phyloP scores from a whole-genome alignment of 1,140 invertebrate genomes.

The Drosophila arizonae region DNA sequence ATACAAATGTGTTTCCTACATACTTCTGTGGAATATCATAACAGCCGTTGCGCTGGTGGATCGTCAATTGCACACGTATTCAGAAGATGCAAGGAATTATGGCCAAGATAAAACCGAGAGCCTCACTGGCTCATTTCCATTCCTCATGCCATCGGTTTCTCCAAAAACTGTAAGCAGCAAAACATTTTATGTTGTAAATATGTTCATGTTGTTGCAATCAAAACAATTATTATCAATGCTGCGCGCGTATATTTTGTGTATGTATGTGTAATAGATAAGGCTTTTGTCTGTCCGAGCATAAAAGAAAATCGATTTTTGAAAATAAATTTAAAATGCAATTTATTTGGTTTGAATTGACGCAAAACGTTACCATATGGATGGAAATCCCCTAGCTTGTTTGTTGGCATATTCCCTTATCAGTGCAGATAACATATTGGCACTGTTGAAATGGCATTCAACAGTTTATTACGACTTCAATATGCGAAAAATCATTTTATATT shows the following conservation, averaged over 20 bases:
- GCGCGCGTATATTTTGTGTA: background rate
- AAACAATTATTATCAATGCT: conserved; percentile 9
- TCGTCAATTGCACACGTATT: conserved; percentile 30
- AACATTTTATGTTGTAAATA: conserved; percentile 5
- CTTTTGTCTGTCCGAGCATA: too few relatives aligned
- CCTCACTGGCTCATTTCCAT: conserved; percentile 84
- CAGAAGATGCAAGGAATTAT: conserved; percentile 40
- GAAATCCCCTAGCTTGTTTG: too few relatives aligned
- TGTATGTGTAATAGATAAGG: too few relatives aligned
- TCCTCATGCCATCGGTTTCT: conserved; percentile 89
- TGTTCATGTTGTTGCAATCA: conserved; percentile 1
- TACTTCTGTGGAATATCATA: conserved; percentile 52
- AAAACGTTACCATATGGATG: too few relatives aligned
- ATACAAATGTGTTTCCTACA: conserved; percentile 14
- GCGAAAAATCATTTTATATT: too few relatives aligned
- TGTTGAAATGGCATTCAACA: too few relatives aligned
- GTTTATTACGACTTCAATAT: too few relatives aligned
- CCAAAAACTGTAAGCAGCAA: conserved; percentile 86
- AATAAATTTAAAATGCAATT: too few relatives aligned
- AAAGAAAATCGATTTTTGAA: too few relatives aligned
- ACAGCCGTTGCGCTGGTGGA: conserved; percentile 51
- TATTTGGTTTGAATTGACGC: too few relatives aligned
- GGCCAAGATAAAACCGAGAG: conserved; percentile 34
- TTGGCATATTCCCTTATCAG: too few relatives aligned
- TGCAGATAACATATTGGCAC: too few relatives aligned